A percentile compares a stretch with the other conserved stretches of the same genome.
phyloP scores from a whole-genome alignment of 2,888 invertebrate genomes.

The Drosophila multiciliata region DNA sequence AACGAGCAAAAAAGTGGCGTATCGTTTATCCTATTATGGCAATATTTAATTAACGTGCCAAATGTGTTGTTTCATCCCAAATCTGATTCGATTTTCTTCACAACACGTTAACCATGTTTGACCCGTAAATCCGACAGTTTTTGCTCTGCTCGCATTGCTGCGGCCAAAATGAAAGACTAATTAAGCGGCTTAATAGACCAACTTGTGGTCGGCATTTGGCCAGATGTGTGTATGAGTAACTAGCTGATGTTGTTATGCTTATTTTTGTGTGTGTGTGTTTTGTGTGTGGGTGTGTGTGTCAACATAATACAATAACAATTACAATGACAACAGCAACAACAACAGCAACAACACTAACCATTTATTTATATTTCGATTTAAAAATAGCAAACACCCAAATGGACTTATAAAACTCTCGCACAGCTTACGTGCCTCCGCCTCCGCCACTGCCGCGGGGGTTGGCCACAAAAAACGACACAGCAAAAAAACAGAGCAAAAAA shows the following conservation, averaged over 20 bases:
- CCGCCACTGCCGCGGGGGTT: slow-evolving; percentile 16
- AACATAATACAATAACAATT: slow-evolving; percentile 43
- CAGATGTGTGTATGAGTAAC: slow-evolving; percentile 5
- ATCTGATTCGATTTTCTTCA: slow-evolving; percentile 59
- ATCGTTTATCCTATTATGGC: slow-evolving; percentile 71
- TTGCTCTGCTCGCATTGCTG: slow-evolving; percentile 54
- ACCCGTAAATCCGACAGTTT: slow-evolving; percentile 73
- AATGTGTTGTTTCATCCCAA: slow-evolving; percentile 45
- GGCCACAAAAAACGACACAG: slow-evolving; percentile 4
- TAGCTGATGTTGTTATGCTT: not conserved
- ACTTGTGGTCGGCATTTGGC: slow-evolving; percentile 63
- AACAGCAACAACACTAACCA: slow-evolving; percentile 36
- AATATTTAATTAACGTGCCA: slow-evolving; percentile 77
- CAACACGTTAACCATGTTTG: slow-evolving; percentile 47
- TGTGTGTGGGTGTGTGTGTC: slow-evolving; percentile 31
- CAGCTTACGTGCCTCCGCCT: slow-evolving; percentile 62
- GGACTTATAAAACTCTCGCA: slow-evolving; percentile 73
- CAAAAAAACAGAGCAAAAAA: slow-evolving; percentile 16
- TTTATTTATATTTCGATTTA: slow-evolving; percentile 77
- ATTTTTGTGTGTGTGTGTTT: slow-evolving; percentile 2
- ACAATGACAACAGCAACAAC: slow-evolving; percentile 23
- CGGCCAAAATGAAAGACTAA: slow-evolving; percentile 78
- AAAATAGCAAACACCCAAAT: slow-evolving; percentile 72
- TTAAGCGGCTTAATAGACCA: slow-evolving; percentile 79
- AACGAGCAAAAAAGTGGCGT: slow-evolving; percentile 59